Percentiles rank a stretch among this genome's conserved stretches.
These are phyloP conservation scores for Tylochromis polylepis DNA, from an alignment of 2,113 vertebrate genomes.

Conservation along the genomic window DNA sequence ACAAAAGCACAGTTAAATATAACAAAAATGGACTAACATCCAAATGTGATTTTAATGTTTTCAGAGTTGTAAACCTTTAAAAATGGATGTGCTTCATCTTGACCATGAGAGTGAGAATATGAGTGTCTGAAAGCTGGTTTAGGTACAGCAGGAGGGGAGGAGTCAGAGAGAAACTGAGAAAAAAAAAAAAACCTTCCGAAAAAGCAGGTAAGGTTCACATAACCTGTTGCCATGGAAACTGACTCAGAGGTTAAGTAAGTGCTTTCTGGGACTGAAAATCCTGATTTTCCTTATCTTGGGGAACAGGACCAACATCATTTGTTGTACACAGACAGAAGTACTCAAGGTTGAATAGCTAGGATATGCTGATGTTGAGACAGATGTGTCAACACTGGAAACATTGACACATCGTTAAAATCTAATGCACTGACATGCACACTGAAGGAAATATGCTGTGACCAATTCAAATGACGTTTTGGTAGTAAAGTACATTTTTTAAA, in stretches of 20 bases:
- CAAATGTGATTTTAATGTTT: not conserved
- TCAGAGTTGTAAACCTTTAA: not conserved
- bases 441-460: not conserved
- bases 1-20: not conserved
- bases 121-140: not conserved
- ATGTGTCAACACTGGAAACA: not conserved
- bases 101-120: too few species aligned
- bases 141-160: not conserved
- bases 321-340: not conserved
- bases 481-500: not conserved
- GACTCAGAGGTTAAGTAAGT: not conserved
- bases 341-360: not conserved
- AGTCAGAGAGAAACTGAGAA: not conserved
- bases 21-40: not conserved
- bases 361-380: not conserved
- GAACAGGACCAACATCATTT: not conserved
- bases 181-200: not conserved
- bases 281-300: not conserved
- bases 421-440: not conserved
- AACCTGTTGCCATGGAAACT: not conserved
- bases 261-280: not conserved
- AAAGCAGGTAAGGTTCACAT: not conserved
- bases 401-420: not conserved
- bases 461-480: not conserved
- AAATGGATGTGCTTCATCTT: not conserved